phyloP scores from a whole-genome alignment of 2,113 vertebrate genomes.

The Sinosuthora webbiana region DNA sequence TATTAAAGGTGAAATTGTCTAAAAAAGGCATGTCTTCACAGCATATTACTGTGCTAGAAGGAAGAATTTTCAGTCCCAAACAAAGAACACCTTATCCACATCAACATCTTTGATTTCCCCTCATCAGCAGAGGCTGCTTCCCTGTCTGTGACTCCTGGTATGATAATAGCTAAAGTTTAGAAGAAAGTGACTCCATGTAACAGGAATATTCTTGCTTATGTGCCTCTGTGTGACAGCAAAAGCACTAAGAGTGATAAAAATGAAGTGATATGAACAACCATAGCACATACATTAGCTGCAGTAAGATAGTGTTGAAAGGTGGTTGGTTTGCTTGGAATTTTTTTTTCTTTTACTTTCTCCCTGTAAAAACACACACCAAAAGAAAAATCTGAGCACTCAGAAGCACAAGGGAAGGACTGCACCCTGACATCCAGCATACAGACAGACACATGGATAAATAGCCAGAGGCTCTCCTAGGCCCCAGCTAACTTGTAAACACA shows the following conservation, averaged over 20 bases:
- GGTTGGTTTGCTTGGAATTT: neutral
- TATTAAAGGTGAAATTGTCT: neutral
- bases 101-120: neutral
- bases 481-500: neutral
- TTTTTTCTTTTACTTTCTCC: neutral
- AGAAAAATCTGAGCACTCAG: neutral
- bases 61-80: neutral
- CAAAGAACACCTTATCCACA: neutral
- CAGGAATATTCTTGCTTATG: neutral
- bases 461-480: neutral
- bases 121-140: neutral
- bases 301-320: neutral
- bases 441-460: neutral
- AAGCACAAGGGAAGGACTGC: neutral
- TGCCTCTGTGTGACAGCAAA: neutral
- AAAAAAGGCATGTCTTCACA: neutral
- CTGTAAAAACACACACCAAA: neutral
- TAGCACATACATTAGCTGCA: neutral
- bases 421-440: neutral
- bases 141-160: neutral
- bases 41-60: neutral
- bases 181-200: neutral
- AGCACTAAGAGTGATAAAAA: neutral
- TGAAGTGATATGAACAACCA: neutral
- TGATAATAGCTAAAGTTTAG: neutral